Evolutionary conservation across 1,140 invertebrate species (phyloP).

Genomic region (Drosophila nasuta): DNA sequence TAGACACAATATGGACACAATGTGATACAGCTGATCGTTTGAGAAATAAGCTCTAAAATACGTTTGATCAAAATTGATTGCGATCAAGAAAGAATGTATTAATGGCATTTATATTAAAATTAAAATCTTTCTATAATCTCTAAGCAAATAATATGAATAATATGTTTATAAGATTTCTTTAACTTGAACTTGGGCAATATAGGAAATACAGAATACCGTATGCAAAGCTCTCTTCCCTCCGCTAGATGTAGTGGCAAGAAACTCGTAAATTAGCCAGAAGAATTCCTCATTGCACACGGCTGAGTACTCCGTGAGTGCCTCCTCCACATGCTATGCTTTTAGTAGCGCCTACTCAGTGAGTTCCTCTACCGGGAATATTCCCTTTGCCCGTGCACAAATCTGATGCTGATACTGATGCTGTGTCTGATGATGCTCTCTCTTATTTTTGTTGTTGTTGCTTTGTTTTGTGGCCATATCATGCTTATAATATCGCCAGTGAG

Average conservation of each 20-base stretch:
- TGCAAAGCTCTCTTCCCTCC: not conserved
- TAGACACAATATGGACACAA: too few relatives aligned
- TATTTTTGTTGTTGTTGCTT: slow-evolving; percentile 13
- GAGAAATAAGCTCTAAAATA: too few relatives aligned
- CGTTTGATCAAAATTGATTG: too few relatives aligned
- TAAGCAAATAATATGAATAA: too few relatives aligned
- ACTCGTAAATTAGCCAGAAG: not conserved
- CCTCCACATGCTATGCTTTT: too few relatives aligned
- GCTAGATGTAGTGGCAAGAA: not conserved
- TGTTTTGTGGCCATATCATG: slow-evolving; percentile 35
- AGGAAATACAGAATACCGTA: not conserved
- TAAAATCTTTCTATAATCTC: too few relatives aligned
- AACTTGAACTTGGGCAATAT: too few relatives aligned
- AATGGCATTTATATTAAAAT: too few relatives aligned
- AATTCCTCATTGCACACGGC: not conserved
- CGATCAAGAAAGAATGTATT: too few relatives aligned
- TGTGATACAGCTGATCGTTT: too few relatives aligned
- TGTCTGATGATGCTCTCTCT: slow-evolving; percentile 5
- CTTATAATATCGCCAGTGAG: slow-evolving; percentile 40
- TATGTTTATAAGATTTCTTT: too few relatives aligned
- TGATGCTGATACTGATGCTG: slow-evolving; percentile 4
- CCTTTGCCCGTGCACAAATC: slow-evolving; percentile 1
- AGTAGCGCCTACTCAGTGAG: not conserved
- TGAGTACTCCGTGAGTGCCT: too few relatives aligned
- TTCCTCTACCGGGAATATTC: not conserved